These are phyloP conservation scores for Neuroscelio doddi DNA, from an alignment of 2,888 invertebrate species.

Conservation along the genomic window DNA sequence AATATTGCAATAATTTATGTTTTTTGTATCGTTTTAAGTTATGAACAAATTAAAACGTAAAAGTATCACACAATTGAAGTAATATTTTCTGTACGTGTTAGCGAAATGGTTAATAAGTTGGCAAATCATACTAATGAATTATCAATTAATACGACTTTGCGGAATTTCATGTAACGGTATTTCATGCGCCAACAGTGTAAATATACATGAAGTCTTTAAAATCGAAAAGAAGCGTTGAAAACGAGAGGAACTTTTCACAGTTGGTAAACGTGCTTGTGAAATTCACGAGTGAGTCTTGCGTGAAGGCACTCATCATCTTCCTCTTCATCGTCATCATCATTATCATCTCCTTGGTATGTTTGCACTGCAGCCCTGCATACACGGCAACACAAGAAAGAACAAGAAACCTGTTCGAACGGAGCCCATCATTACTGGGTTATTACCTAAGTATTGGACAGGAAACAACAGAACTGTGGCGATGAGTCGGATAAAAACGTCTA, in stretches of 20 bases:
- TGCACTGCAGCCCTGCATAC: conserved; percentile 54
- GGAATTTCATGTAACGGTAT: neutral
- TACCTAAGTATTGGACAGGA: conserved; percentile 66
- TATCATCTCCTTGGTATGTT: conserved; percentile 61
- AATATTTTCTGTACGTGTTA: too few relatives aligned
- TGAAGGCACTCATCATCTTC: conserved; percentile 34
- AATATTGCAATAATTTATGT: too few relatives aligned
- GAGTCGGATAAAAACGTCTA: conserved; percentile 29
- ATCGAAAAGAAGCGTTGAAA: conserved; percentile 25
- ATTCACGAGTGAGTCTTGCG: conserved; percentile 23
- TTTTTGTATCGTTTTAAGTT: too few relatives aligned
- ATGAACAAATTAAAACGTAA: too few relatives aligned
- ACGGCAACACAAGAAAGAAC: conserved; percentile 48
- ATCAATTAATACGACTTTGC: too few relatives aligned
- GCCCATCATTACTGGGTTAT: conserved; percentile 65
- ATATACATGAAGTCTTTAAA: conserved; percentile 16
- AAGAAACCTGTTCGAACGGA: conserved; percentile 57
- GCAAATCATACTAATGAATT: too few relatives aligned
- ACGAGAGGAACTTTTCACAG: conserved; percentile 22
- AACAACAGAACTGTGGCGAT: conserved; percentile 45
- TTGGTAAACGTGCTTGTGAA: conserved; percentile 23
- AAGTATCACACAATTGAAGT: too few relatives aligned
- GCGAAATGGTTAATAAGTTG: too few relatives aligned
- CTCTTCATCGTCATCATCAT: conserved; percentile 58
- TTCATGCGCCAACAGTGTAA: conserved; percentile 10